Base-by-base conservation (phyloP, 2,888 invertebrate species). In the Cacoxenus indagator region DNA sequence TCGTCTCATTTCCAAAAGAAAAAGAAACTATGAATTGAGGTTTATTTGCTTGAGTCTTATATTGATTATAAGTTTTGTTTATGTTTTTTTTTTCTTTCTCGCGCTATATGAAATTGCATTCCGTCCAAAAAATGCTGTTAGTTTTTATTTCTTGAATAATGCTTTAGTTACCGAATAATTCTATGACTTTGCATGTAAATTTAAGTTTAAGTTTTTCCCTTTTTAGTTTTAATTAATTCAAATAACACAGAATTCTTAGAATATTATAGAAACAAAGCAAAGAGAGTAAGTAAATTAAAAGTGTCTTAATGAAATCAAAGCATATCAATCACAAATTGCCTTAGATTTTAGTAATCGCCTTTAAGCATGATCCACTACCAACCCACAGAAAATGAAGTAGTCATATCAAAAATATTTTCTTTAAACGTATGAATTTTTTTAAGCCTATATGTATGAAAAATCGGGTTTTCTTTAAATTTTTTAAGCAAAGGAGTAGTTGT, bases 291-390 rank as follows among this genome's bases (percentile, higher is more conserved):
- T 57, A 68, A 64, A 61, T 57, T n/a, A 64, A 77, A 73, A 69
- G 75, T 81, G 80, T 79, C 77, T 80, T 76, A n/a, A n/a, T n/a
- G n/a, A n/a, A n/a, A n/a, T n/a, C n/a, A n/a, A n/a, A n/a, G n/a
- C n/a, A n/a, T n/a, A n/a, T n/a, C n/a, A n/a, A 73, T 75, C 76
- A 74, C 78, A 79, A 78, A 78, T 75, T 83, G 85, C 85, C 84
- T 85, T 84, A 78, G 84, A 83, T 84, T 84, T 82, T 82, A 83
- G 76, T 84, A 85, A 84, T 83, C 80, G n/a, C n/a, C n/a, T n/a
- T n/a, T n/a, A n/a, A n/a, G n/a, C n/a, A n/a, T n/a, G n/a, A n/a
- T n/a, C n/a, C n/a, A n/a, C n/a, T n/a, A 68, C 75, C 73, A 78
- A 69, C 64, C 46, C 71, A 71, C n/a, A 6, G 8, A 61, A 26